Evolutionary conservation across 1,140 invertebrate genomes (phyloP), one percentile per base, ranked within the genome.

Genomic region (Drosophila biarmipes): DNA sequence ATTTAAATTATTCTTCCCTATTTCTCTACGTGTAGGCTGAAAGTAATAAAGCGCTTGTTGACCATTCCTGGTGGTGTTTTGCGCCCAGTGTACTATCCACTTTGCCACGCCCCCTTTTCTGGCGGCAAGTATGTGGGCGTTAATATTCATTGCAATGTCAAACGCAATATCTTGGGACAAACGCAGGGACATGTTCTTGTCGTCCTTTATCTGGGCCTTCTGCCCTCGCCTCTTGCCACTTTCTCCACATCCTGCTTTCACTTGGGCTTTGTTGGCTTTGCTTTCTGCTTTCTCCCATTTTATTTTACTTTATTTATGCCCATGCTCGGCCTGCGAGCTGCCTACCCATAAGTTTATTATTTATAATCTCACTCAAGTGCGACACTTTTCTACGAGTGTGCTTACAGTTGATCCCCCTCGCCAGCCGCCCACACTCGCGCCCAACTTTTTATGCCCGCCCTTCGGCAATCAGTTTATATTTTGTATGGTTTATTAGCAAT

Each of bases 91-190:
- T 27, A 54, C 1, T 15, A 4, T n/a, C 29, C 15, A 14, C 42
- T 31, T 24, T 15, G 38, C 38, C 31, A 37, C 62, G 62, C 48
- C 62, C 27, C 21, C 15, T 68, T 46, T 27, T 37, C 29, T 51
- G 15, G 24, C 38, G 11, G 31, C 40, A 38, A 67, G 62, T 61
- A 58, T 53, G 37, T 73, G 53, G 45, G 69, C 52, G 69, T 64
- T 74, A 69, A 82, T 82, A 84, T 75, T 78, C 79, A 82, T 82
- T 75, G 84, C 71, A 74, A 68, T 82, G 74, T 82, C 79, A 78
- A 56, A 81, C 67, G 59, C 56, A 81, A 64, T 48, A 71, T 55
- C 40, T 59, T 27, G 63, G 49, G 37, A 59, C 49, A 68, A 31
- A 55, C 37, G 42, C 53, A 40, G 17, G 15, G 45, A 49, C 52